Conservation (phyloP, 2,797 vertebrate species). For the Helicolenus hilgendorfi region DNA sequence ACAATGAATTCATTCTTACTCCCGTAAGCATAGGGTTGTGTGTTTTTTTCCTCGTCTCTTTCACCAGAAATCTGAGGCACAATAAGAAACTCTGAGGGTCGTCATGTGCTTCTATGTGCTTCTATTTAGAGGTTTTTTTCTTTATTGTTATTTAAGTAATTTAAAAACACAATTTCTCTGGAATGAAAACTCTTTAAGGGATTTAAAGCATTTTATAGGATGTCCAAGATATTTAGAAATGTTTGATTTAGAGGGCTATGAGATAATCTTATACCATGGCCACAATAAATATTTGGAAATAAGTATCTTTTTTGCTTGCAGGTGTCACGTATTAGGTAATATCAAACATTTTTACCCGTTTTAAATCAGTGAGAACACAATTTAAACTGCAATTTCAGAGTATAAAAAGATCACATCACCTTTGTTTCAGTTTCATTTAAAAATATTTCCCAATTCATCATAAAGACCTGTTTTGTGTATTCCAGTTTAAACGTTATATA, state of each 20-base stretch:
- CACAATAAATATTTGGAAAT: neutral
- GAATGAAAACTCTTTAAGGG: neutral
- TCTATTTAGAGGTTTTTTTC: neutral
- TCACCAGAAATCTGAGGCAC: neutral
- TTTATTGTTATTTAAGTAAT: neutral
- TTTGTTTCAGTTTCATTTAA: neutral
- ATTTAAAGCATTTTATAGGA: neutral
- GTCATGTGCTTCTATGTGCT: neutral
- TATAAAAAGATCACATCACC: neutral
- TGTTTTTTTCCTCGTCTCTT: neutral
- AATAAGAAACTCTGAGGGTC: neutral
- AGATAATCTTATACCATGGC: neutral
- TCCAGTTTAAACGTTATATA: neutral
- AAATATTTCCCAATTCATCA: neutral
- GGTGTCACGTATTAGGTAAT: neutral
- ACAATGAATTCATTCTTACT: constrained; percentile 41
- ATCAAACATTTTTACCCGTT: neutral
- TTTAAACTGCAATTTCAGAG: neutral
- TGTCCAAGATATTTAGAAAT: neutral
- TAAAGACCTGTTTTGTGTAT: neutral
- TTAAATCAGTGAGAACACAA: neutral
- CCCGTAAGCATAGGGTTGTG: neutral
- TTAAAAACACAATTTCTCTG: neutral
- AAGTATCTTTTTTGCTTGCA: neutral
- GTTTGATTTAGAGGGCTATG: neutral